Conservation (phyloP, 2,888 invertebrate species). For the Arctia plantaginis region DNA sequence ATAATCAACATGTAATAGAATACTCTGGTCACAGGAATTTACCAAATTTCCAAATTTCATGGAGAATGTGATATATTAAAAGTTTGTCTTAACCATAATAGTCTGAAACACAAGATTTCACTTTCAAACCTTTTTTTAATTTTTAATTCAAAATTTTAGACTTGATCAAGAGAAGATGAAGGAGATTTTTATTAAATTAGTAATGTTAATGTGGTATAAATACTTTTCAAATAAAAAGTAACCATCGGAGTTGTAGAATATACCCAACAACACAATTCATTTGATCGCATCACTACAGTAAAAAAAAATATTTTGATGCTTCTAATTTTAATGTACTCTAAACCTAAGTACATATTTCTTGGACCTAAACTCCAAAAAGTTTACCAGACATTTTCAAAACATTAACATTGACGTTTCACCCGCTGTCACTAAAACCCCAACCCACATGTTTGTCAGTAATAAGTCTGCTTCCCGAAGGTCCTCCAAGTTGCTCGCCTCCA, state of each 20-base stretch:
- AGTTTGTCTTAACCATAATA: background rate
- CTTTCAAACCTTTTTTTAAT: too few species aligned
- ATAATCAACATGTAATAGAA: too few species aligned
- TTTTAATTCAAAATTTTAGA: too few species aligned
- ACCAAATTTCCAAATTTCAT: background rate
- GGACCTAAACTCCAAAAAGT: background rate
- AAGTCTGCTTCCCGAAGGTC: slow-evolving; percentile 56
- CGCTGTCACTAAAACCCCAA: slow-evolving; percentile 26
- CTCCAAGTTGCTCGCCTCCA: slow-evolving; percentile 56
- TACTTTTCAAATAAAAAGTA: background rate
- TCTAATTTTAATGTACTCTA: background rate
- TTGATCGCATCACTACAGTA: background rate
- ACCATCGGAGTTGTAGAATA: background rate
- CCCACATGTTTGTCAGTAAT: slow-evolving; percentile 60
- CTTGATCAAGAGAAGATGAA: too few species aligned
- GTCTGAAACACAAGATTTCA: too few species aligned
- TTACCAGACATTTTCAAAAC: background rate
- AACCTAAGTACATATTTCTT: background rate
- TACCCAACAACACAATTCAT: background rate
- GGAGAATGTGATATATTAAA: background rate
- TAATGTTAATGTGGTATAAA: too few species aligned
- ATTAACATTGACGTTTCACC: background rate
- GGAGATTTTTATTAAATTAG: too few species aligned
- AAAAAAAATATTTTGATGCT: background rate
- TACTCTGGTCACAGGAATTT: too few species aligned